Base-by-base conservation (phyloP, 1,140 invertebrate genomes). In the Probaryconus sp. region DNA sequence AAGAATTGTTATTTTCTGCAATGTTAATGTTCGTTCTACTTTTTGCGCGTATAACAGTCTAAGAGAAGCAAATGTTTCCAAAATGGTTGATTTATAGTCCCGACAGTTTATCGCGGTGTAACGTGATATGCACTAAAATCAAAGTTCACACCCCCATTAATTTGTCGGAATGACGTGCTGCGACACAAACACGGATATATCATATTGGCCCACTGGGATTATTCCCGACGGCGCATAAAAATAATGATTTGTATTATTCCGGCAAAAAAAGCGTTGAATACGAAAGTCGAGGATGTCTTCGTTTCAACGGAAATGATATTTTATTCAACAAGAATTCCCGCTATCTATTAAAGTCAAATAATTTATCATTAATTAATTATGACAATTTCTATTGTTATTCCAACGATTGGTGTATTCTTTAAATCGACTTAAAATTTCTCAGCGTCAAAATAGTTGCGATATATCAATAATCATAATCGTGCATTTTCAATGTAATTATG, bases 121-220 rank as follows among this genome's bases (percentile, higher is more conserved):
- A 68, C 51, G 14, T 69, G 65, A 69, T 51, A 61, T 47, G 33
- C 38, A 47, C 42, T 51, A 61, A 69, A 69, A 69, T 61, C 47
- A 60, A 61, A 61, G 65, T 69, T 69, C 65, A 69, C 55, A 24
- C 65, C 38, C 26, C 51, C 64, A 68, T 68, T 68, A 68, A 68
- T 68, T 68, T 68, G 45, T 68, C 45, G 16, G 51, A 53, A 58
- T 68, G 53, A 58, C 64, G 16, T 37, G 51, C 43, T 42, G 33
- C 51, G 50, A 56, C 63, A 56, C 33, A 31, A 56, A 40, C 51
- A 56, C 37, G 33, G 51, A 48, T 67, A 48, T 56, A 50, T 67
- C 63, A 56, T 67, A 56, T 69, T 61, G 55, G 55, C 31, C 65
- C 55, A 60, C 24, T 53, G 65, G 56, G 67, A 63, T 37, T 61